Conservation (phyloP, 2,888 invertebrate genomes). For the Idaea biselata region DNA sequence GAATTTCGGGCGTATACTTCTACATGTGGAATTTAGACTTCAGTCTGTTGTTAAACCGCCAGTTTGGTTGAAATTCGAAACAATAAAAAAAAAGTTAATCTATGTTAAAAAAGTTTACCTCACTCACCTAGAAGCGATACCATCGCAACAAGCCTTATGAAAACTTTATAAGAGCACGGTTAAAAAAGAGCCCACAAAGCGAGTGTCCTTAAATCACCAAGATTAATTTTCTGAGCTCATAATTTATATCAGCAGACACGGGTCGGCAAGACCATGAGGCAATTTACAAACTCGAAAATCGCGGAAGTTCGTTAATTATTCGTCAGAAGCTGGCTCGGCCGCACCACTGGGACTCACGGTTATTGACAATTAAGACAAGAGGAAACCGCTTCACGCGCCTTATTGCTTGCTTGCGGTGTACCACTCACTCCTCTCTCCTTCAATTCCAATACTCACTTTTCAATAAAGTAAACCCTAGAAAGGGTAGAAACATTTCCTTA, state of each 20-base stretch:
- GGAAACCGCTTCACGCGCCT: slow-evolving; percentile 63
- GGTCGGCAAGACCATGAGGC: slow-evolving; percentile 76
- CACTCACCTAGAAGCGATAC: neutral
- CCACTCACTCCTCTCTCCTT: slow-evolving; percentile 31
- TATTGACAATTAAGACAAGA: slow-evolving; percentile 78
- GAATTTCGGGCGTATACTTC: neutral
- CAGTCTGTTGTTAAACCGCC: neutral
- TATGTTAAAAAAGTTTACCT: neutral
- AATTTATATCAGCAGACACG: slow-evolving; percentile 74
- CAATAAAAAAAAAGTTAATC: neutral
- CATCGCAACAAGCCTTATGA: neutral
- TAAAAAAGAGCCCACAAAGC: slow-evolving; percentile 43
- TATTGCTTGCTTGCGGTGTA: slow-evolving; percentile 60
- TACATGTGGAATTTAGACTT: neutral
- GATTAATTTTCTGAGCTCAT: slow-evolving; percentile 76
- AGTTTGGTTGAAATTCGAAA: neutral
- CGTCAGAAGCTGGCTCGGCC: slow-evolving; percentile 61
- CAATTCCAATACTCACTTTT: slow-evolving; percentile 52
- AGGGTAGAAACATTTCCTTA: slow-evolving; percentile 32
- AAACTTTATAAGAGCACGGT: slow-evolving; percentile 22
- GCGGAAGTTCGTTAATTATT: slow-evolving; percentile 80
- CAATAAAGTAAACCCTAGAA: slow-evolving; percentile 54
- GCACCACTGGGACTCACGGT: slow-evolving; percentile 63
- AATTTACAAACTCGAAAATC: slow-evolving; percentile 80
- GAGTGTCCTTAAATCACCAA: slow-evolving; percentile 69